These are phyloP conservation scores for Ischnus inquisitorius DNA, from an alignment of 2,888 invertebrate species.

Conservation along the genomic window DNA sequence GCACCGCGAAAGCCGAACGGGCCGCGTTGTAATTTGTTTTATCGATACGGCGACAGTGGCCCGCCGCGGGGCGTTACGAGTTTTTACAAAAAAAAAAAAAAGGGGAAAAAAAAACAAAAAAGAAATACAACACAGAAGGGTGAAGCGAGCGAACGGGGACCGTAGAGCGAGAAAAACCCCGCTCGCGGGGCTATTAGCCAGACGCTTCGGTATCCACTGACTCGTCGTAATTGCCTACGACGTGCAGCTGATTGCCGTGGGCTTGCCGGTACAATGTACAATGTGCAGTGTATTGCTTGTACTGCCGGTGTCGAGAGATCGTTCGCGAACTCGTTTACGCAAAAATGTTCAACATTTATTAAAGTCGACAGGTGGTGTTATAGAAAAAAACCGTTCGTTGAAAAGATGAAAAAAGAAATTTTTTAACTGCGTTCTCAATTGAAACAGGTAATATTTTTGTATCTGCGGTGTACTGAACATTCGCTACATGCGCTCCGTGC, in stretches of 20 bases:
- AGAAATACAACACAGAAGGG: not conserved
- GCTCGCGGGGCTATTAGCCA: constrained; percentile 50
- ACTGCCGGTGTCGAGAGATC: constrained; percentile 16
- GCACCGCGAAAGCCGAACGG: constrained; percentile 20
- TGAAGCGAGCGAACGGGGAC: constrained; percentile 32
- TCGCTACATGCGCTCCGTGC: not conserved
- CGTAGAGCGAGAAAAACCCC: not conserved
- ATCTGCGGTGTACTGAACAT: not conserved
- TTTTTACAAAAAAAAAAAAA: constrained; percentile 29
- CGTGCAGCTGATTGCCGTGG: constrained; percentile 55
- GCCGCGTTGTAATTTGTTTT: constrained; percentile 60
- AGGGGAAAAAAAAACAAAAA: not conserved
- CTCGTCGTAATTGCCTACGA: constrained; percentile 63
- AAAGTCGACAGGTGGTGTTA: not conserved
- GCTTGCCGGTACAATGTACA: constrained; percentile 23
- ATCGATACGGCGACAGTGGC: constrained; percentile 58
- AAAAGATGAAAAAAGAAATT: not conserved
- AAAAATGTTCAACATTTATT: constrained; percentile 39
- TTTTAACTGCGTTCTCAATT: constrained; percentile 4
- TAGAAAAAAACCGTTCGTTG: not conserved
- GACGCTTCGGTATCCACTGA: constrained; percentile 58
- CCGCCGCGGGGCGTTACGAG: constrained; percentile 27
- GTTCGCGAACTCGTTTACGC: constrained; percentile 44
- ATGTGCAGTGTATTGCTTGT: constrained; percentile 28
- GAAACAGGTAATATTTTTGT: constrained; percentile 4